A percentile compares a stretch with the other conserved stretches of the same genome.
Evolutionary conservation across 1,140 invertebrate species (phyloP).

Genomic region (Rhagoletis pomonella): DNA sequence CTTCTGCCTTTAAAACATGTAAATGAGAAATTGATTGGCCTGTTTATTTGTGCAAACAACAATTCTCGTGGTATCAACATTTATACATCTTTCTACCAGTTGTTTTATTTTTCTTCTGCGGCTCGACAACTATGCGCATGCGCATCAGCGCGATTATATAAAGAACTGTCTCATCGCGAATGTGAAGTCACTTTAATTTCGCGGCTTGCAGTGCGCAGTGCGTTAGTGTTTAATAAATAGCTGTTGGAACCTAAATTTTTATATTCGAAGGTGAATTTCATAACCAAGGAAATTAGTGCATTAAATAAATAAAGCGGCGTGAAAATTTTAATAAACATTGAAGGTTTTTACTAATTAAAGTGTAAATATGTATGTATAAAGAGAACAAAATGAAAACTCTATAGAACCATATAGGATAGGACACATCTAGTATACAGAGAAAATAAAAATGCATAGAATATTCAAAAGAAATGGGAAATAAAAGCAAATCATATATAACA

Average conservation of each 20-base stretch:
- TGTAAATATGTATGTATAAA: neutral
- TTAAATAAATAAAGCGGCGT: too few species aligned
- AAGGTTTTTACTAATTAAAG: neutral
- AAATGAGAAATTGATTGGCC: conserved; percentile 46
- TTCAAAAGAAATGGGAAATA: too few species aligned
- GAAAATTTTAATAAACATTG: too few species aligned
- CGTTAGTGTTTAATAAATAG: neutral
- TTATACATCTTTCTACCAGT: neutral
- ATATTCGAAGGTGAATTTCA: neutral
- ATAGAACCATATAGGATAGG: too few species aligned
- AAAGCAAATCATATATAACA: too few species aligned
- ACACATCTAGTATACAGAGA: too few species aligned
- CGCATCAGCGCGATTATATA: conserved; percentile 34
- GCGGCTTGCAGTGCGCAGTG: conserved; percentile 39
- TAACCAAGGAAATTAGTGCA: too few species aligned
- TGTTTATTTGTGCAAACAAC: conserved; percentile 30
- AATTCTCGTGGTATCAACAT: neutral
- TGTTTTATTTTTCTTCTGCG: neutral
- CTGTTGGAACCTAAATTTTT: neutral
- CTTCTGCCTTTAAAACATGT: conserved; percentile 39
- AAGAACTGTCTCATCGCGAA: conserved; percentile 38
- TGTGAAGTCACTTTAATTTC: conserved; percentile 34
- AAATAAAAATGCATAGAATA: too few species aligned
- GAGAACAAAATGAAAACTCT: neutral
- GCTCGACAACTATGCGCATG: neutral